phyloP scores from a whole-genome alignment of 1,140 invertebrate genomes.

The Trichonephila clavata region DNA sequence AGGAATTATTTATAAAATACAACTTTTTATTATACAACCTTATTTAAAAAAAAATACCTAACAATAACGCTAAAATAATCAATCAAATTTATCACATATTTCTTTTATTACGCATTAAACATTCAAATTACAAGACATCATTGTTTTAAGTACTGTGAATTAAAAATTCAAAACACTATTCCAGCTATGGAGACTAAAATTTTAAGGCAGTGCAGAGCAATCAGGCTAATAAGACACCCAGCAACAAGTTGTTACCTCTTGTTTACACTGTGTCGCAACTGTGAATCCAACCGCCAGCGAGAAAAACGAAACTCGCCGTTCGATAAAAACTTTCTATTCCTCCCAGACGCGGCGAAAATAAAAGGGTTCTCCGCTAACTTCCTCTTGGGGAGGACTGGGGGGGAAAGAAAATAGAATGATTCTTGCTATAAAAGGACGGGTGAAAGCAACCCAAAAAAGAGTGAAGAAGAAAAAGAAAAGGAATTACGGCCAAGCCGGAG shows the following conservation, averaged over 20 bases:
- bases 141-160: too few relatives aligned
- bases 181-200: too few relatives aligned
- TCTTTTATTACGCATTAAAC: too few relatives aligned
- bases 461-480: neutral
- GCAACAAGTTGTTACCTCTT: neutral
- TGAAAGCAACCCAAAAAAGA: neutral
- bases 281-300: neutral
- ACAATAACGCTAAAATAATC: too few relatives aligned
- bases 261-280: neutral
- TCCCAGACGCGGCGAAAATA: conserved; percentile 25
- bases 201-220: too few relatives aligned
- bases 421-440: neutral
- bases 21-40: too few relatives aligned
- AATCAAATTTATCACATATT: too few relatives aligned
- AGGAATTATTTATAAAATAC: too few relatives aligned
- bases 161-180: too few relatives aligned
- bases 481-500: neutral
- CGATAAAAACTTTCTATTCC: neutral
- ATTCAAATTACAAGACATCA: too few relatives aligned
- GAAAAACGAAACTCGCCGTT: neutral
- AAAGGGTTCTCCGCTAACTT: conserved; percentile 15
- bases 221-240: too few relatives aligned
- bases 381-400: neutral
- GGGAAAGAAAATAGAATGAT: neutral
- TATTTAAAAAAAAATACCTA: too few relatives aligned